Base-by-base conservation (phyloP, 2,113 vertebrate genomes). In the Corapipo altera region DNA sequence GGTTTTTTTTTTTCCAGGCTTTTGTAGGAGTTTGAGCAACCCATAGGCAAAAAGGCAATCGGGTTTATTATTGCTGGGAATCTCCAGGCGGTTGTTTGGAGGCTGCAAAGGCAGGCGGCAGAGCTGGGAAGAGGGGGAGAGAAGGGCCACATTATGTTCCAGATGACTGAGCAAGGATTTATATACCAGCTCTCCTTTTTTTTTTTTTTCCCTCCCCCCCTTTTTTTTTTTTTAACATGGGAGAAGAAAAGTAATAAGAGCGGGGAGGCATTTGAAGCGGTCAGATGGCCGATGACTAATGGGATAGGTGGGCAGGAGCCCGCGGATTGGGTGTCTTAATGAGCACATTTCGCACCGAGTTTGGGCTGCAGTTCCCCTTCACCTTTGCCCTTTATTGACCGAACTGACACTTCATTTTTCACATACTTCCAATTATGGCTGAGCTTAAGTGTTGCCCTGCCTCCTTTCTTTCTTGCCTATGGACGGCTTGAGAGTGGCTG, bases 321-420 rank as follows among this genome's bases (percentile, higher is more conserved):
- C 94, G 97, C 89, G 98, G 99, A 99, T 99, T 99, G 99, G 99
- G 98, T 90, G 98, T 98, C 98, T 98, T 99, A 99, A 99, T 99
- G 99, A 99, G 98, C 98, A 98, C 97, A 98, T 98, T 99, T 98
- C 93, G 97, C 98, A 97, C 98, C 82, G 97, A 97, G 98, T 99
- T 99, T 98, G 98, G 98, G 98, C 98, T 98, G 98, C 97, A 96
- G 98, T 98, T 98, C 98, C 97, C 98, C 97, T 97, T 98, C 98
- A 99, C 99, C 99, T 99, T 98, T 99, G 98, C 97, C 98, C 99
- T 99, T 98, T 99, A 99, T 99, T 99, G 99, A 99, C 99, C 98
- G 97, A 99, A 98, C 98, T 98, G 98, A 99, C 99, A 99, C 98
- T 98, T 99, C 99, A 99, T 99, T 99, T 99, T 99, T 99, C 98